Base-by-base conservation (phyloP, 1,140 invertebrate species). In the Aphis gossypii region DNA sequence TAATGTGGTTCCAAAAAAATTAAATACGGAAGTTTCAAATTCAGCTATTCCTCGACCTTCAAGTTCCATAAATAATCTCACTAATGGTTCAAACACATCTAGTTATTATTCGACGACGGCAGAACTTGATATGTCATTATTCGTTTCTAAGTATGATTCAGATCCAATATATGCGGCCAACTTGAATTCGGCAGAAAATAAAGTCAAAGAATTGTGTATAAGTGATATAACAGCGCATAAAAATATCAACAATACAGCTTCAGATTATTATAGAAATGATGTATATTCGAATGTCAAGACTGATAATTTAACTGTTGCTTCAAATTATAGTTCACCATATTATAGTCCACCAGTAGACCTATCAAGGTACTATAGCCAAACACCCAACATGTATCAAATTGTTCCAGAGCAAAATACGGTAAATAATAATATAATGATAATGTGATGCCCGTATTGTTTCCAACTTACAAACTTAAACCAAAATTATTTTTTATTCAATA, bases 121-220 rank as follows among this genome's bases (percentile, higher is more conserved):
- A 8, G 46, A 41, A 30, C 35, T 84, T 56, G 92, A 93, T 54
- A 84, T 93, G 25, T 82, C 46, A 7, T 41, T 48, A 41, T 93
- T 51, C 30, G 51, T 93, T 20, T 83, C 92, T 20, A 93, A 93
- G 38, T 93, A 93, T 30, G 82, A 82, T 46, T 46, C 90, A 44
- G 93, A 90, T 94, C 60, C 87, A 90, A 89, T 92, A 35, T 94
- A 94, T 93, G 92, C 93, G 30, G 93, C 94, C 51, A 93, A 89
- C 87, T n/a, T 94, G 5, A 84, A 68, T 83, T n/a, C 84, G 25
- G 92, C 92, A 48, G 94, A 94, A 83, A 92, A 88, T 23, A 84
- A 94, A 38, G 90, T 94, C 9, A 94, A 91, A 46, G 90, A 94
- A 30, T 93, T 94, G 93, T 94, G 94, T 93, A 94, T 94, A 41